Base-by-base conservation (phyloP, 2,888 invertebrate genomes). In the Argyresthia goedartella region DNA sequence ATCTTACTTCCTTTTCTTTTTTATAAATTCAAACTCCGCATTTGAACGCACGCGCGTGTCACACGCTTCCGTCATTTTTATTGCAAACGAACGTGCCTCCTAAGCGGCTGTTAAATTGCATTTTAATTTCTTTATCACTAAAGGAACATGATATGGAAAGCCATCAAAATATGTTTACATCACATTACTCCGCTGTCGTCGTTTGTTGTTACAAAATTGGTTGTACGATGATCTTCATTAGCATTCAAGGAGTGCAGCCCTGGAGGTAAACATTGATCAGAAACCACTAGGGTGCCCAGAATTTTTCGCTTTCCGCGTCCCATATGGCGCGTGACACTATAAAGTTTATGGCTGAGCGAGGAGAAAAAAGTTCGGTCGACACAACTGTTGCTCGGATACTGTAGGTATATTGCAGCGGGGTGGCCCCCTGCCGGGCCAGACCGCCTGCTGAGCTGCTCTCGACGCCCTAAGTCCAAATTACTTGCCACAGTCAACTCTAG, bases 291-390 rank as follows among this genome's bases (percentile, higher is more conserved):
- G 69, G 70, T 67, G 67, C 58, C 65, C 60, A 64, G 66, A 71
- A 69, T 73, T 71, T 25, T 63, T 70, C 71, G 35, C 11, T 11
- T 63, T 62, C 58, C 62, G 58, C 57, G 54, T 64, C 63, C 67
- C 76, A 76, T 71, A 79, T 78, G 78, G 71, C 63, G 69, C 71
- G 74, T 73, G 71, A 69, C 73, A 70, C 69, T 65, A 73, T 72
- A 65, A 71, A 73, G 67, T 76, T 77, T 78, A 80, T 73, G 71
- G 67, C 64, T 65, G 67, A 71, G 73, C 69, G 67, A 65, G 62
- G 62, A 68, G 67, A 55, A 62, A 65, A 70, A 72, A 70, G 69
- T n/a, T 11, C 43, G 13, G 43, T 43, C 13, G 13, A 13, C 13
- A 63, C 56, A 60, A 62, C 66, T 48, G 33, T 45, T 39, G 33